Percentiles rank a stretch among this genome's conserved stretches.
phyloP scores from a whole-genome alignment of 2,113 vertebrate genomes.

The Alosa alosa region DNA sequence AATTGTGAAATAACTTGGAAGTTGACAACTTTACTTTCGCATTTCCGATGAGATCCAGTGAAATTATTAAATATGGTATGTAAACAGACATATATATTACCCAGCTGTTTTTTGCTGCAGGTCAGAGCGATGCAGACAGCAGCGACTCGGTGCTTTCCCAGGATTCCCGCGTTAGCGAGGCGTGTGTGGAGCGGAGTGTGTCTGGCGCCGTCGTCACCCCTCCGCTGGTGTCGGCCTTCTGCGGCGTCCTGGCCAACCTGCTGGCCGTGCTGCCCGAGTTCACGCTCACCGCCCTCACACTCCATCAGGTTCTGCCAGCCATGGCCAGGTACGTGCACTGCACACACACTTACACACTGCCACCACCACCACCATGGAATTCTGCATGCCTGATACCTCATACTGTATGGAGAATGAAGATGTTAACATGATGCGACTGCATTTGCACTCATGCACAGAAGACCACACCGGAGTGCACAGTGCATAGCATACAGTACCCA shows the following conservation, averaged over 20 bases:
- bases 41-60: neutral
- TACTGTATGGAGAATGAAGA: too few relatives aligned
- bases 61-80: neutral
- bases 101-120: conserved; percentile 57
- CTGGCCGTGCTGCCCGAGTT: conserved; percentile 78
- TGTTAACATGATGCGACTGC: too few relatives aligned
- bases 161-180: conserved; percentile 62
- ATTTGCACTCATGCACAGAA: too few relatives aligned
- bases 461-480: neutral
- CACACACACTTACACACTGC: neutral
- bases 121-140: conserved; percentile 78
- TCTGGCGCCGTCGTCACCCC: conserved; percentile 77
- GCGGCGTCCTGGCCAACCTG: conserved; percentile 84
- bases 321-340: conserved; percentile 75
- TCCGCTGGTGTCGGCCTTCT: conserved; percentile 82
- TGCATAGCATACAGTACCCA: neutral
- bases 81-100: neutral
- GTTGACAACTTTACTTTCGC: too few relatives aligned
- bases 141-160: conserved; percentile 67
- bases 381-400: too few relatives aligned
- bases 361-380: neutral
- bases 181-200: conserved; percentile 58
- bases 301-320: conserved; percentile 72
- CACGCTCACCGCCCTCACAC: conserved; percentile 74
- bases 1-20: neutral